Base-by-base conservation (phyloP, 2,888 invertebrate species). In the Cryptosula pallasiana region DNA sequence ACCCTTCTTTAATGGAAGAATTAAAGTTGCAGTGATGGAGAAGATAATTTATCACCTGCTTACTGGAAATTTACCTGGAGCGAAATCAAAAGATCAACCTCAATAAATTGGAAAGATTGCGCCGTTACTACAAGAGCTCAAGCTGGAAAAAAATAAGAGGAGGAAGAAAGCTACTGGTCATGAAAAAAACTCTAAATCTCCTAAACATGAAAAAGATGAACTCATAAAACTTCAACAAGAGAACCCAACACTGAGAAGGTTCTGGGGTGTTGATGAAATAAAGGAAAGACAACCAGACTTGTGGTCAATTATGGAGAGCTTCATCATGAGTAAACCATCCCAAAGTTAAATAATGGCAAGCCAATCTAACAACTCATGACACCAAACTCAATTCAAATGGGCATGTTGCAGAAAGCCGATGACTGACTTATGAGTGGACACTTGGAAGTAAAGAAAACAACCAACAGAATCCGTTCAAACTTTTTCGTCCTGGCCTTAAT, bases 401-500 rank as follows among this genome's bases (percentile, higher is more conserved):
- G 16, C 1, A 73, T 76, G 1, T 36, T 76, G 71, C 69, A 36
- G 34, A 35, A 75, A 5, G 76, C 76, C 5, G 76, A 76, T 71
- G 75, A 76, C 27, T 72, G 73, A n/a, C 72, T 73, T 16, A 54
- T 76, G 69, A 57, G 69, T n/a, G 75, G 74, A 36, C 74, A 75
- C 45, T 0, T 76, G 35, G 75, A 71, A 32, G 69, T 45, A 1
- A 72, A 58, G 35, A 71, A 71, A 57, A 76, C 74, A 13, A 35
- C 69, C 16, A 69, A 72, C 34, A 72, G 73, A 27, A 71, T 76
- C 1, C 13, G 71, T 3, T 71, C 58, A 16, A 70, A 72, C 20
- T 76, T 36, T 75, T 72, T 35, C 76, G 76, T 74, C 76, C 76
- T n/a, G 74, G 74, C 1, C 35, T 73, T 0, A 35, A 63, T 13